These are phyloP conservation scores for Achroia grisella DNA, from an alignment of 1,140 invertebrate species.

Conservation along the genomic window DNA sequence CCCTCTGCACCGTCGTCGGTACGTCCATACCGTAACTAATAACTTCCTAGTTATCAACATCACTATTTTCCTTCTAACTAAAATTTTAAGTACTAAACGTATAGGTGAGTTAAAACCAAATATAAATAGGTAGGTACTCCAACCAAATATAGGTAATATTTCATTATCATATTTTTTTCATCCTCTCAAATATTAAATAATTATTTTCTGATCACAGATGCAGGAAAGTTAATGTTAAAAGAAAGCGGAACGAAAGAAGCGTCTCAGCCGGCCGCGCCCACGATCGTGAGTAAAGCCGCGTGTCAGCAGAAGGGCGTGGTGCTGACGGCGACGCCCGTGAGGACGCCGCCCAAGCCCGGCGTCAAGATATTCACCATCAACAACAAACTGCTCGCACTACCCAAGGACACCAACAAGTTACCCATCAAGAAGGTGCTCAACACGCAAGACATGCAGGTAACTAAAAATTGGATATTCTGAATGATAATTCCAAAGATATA, in stretches of 20 bases:
- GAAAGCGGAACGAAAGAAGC: conserved; percentile 26
- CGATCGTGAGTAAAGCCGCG: background rate
- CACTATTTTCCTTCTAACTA: too few species aligned
- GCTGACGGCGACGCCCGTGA: conserved; percentile 19
- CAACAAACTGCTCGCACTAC: conserved; percentile 10
- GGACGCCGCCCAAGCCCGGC: conserved; percentile 16
- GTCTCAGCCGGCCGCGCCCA: background rate
- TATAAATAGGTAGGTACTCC: too few species aligned
- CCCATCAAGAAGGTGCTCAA: conserved; percentile 13
- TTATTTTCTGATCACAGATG: conserved; percentile 20
- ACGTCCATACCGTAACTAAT: too few species aligned
- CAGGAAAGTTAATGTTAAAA: conserved; percentile 48
- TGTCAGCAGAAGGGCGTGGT: conserved; percentile 12
- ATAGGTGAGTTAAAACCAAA: too few species aligned
- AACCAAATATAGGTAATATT: too few species aligned
- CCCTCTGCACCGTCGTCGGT: too few species aligned
- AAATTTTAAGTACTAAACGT: too few species aligned
- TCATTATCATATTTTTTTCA: too few species aligned
- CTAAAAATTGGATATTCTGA: background rate
- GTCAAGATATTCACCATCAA: conserved; percentile 29
- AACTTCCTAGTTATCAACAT: too few species aligned
- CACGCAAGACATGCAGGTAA: conserved; percentile 21
- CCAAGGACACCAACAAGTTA: conserved; percentile 7
- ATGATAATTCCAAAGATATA: too few species aligned
- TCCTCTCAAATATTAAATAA: too few species aligned